Evolutionary conservation across 2,888 invertebrate genomes (phyloP).

Genomic region (Drosophila pseudotakahashii): DNA sequence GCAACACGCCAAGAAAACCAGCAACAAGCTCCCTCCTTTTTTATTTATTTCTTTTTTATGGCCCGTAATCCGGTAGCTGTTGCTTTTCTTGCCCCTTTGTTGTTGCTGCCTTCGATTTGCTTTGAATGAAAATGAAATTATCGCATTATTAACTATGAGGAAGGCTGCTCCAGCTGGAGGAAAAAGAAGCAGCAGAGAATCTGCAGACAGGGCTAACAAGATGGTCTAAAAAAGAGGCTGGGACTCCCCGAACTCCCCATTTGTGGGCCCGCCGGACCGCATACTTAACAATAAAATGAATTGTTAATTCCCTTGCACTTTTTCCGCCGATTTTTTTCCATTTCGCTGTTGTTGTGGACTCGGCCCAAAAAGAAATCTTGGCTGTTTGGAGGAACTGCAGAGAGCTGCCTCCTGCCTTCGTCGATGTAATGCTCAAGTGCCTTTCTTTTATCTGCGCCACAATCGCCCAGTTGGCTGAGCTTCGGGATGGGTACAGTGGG

Average conservation of each 20-base stretch:
- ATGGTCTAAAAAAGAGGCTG: slow-evolving; percentile 53
- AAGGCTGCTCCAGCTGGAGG: slow-evolving; percentile 18
- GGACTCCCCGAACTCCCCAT: slow-evolving; percentile 26
- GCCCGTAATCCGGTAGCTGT: slow-evolving; percentile 73
- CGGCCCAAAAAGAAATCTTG: slow-evolving; percentile 37
- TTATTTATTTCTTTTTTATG: slow-evolving; percentile 7
- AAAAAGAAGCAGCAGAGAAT: slow-evolving; percentile 1
- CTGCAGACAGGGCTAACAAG: slow-evolving; percentile 60
- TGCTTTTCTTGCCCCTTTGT: slow-evolving; percentile 14
- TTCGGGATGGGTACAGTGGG: slow-evolving; percentile 5
- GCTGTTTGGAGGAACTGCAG: slow-evolving; percentile 6
- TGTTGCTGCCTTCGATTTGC: slow-evolving; percentile 70
- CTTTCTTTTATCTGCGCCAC: slow-evolving; percentile 78
- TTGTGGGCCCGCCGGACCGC: slow-evolving; percentile 31
- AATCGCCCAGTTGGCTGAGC: slow-evolving; percentile 51
- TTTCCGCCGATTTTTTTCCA: slow-evolving; percentile 46
- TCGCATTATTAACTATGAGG: slow-evolving; percentile 79
- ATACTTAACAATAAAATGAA: slow-evolving; percentile 80
- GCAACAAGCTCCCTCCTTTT: neutral
- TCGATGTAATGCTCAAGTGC: slow-evolving; percentile 77
- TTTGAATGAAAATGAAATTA: slow-evolving; percentile 80
- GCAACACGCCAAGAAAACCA: slow-evolving; percentile 67
- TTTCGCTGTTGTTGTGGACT: slow-evolving; percentile 30
- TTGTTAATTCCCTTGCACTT: slow-evolving; percentile 78
- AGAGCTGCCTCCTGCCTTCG: slow-evolving; percentile 41